These are phyloP conservation scores for Megalops atlanticus DNA, from an alignment of 2,113 vertebrate genomes.

Conservation along the genomic window DNA sequence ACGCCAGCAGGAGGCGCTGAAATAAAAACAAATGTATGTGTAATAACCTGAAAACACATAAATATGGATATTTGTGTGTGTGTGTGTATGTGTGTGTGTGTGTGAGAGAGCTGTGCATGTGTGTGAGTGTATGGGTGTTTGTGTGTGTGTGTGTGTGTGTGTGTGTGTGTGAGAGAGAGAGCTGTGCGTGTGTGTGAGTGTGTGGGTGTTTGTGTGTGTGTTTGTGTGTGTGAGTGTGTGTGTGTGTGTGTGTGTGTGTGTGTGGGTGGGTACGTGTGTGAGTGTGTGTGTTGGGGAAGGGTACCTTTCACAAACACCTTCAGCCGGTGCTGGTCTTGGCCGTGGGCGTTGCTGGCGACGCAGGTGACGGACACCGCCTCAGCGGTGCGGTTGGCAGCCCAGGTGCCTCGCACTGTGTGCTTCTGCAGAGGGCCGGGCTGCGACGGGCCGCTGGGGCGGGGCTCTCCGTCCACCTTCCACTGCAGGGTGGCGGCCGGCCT, in stretches of 20 bases:
- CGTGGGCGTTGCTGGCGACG: not conserved
- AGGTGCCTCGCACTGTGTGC: no score
- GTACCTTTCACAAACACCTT: not conserved
- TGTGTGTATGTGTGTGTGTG: not conserved
- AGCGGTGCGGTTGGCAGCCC: not conserved
- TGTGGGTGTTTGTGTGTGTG: no score
- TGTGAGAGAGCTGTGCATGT: not conserved
- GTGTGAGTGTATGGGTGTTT: not conserved
- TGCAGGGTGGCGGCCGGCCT: not conserved
- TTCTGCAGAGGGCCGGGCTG: not conserved
- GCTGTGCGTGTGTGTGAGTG: not conserved
- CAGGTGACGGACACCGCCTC: not conserved
- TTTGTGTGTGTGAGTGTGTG: no score
- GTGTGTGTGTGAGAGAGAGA: not conserved
- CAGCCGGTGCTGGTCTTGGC: not conserved
- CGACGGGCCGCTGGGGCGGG: not conserved
- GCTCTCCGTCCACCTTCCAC: not conserved
- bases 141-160: not conserved
- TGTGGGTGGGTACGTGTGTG: not conserved
- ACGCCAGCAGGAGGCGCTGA: slow-evolving; percentile 20
- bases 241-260: no score
- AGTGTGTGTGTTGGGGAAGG: not conserved
- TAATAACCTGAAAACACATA: not conserved
- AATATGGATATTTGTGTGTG: not conserved
- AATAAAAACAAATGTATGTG: not conserved